Evolutionary conservation across 2,888 invertebrate genomes (phyloP).

Genomic region (Scaptomyza caliginosa): DNA sequence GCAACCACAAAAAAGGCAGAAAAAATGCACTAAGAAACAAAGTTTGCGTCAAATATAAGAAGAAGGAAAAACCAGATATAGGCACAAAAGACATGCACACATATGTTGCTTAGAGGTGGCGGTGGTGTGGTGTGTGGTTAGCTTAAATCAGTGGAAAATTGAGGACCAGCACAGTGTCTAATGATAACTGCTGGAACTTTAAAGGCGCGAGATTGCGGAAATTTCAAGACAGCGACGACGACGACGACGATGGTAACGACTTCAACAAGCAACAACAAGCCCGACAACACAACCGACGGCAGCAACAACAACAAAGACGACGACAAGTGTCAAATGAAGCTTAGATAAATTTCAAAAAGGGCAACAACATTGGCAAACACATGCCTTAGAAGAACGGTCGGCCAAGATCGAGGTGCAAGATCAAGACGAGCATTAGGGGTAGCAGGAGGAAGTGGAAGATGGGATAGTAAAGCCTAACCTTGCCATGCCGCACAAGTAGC

Average conservation of each 20-base stretch:
- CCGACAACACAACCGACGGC: slow-evolving; percentile 6
- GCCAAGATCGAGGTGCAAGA: slow-evolving; percentile 12
- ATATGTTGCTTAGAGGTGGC: slow-evolving; percentile 23
- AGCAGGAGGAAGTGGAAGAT: slow-evolving; percentile 8
- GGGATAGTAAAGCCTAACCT: slow-evolving; percentile 55
- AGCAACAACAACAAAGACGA: slow-evolving; percentile 48
- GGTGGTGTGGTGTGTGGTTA: slow-evolving; percentile 44
- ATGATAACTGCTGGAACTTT: slow-evolving; percentile 75
- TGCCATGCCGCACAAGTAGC: slow-evolving; percentile 75
- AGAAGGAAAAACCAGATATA: slow-evolving; percentile 3
- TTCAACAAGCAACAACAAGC: slow-evolving; percentile 27
- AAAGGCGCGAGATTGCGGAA: slow-evolving; percentile 76
- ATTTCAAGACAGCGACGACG: slow-evolving; percentile 53
- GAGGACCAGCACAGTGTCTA: slow-evolving; percentile 67
- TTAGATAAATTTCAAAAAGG: slow-evolving; percentile 78
- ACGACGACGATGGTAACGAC: slow-evolving; percentile 39
- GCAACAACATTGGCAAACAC: slow-evolving; percentile 59
- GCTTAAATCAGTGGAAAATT: slow-evolving; percentile 72
- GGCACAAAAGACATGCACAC: slow-evolving; percentile 23
- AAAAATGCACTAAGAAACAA: slow-evolving; percentile 22
- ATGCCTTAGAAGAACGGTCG: slow-evolving; percentile 33
- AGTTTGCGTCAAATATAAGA: slow-evolving; percentile 51
- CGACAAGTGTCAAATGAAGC: slow-evolving; percentile 75
- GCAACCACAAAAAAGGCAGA: slow-evolving; percentile 22
- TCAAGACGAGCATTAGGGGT: slow-evolving; percentile 11